A percentile compares a stretch with the other conserved stretches of the same genome.
Evolutionary conservation across 2,888 invertebrate genomes (phyloP).

Genomic region (Drosophila incognita): DNA sequence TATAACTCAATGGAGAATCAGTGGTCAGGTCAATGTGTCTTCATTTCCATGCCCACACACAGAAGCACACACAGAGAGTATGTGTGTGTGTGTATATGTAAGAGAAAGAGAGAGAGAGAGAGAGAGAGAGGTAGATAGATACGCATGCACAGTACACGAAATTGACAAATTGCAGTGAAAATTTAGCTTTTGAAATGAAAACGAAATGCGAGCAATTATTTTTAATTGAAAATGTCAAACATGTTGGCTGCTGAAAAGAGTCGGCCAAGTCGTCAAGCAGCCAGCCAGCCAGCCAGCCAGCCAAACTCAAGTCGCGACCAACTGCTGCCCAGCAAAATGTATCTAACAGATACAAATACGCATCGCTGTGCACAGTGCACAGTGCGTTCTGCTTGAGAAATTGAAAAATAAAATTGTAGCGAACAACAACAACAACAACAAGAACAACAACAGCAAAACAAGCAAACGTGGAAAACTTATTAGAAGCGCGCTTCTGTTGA

Average conservation of each 20-base stretch:
- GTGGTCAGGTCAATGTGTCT: slow-evolving; percentile 55
- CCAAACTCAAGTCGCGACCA: slow-evolving; percentile 20
- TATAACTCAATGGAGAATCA: slow-evolving; percentile 34
- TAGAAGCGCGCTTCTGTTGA: slow-evolving; percentile 10
- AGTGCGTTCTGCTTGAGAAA: slow-evolving; percentile 44
- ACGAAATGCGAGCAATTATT: slow-evolving; percentile 79
- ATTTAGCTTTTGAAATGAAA: slow-evolving; percentile 66
- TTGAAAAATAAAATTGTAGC: slow-evolving; percentile 3
- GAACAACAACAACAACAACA: background rate
- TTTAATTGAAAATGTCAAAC: slow-evolving; percentile 81
- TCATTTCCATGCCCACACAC: slow-evolving; percentile 33
- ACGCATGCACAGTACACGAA: slow-evolving; percentile 50
- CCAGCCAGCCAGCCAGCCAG: slow-evolving; percentile 23
- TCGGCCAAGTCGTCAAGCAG: slow-evolving; percentile 58
- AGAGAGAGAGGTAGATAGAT: slow-evolving; percentile 16
- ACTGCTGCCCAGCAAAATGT: slow-evolving; percentile 24
- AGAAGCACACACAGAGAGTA: slow-evolving; percentile 12
- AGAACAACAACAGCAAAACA: background rate
- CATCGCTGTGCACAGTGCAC: background rate
- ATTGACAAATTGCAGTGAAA: slow-evolving; percentile 76
- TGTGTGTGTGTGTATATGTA: slow-evolving; percentile 4
- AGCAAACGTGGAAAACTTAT: slow-evolving; percentile 57
- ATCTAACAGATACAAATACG: slow-evolving; percentile 33
- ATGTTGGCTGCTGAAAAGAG: slow-evolving; percentile 65
- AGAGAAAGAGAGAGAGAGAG: slow-evolving; percentile 11